Conservation (phyloP, 2,113 vertebrate species). For the Clarias magur region DNA sequence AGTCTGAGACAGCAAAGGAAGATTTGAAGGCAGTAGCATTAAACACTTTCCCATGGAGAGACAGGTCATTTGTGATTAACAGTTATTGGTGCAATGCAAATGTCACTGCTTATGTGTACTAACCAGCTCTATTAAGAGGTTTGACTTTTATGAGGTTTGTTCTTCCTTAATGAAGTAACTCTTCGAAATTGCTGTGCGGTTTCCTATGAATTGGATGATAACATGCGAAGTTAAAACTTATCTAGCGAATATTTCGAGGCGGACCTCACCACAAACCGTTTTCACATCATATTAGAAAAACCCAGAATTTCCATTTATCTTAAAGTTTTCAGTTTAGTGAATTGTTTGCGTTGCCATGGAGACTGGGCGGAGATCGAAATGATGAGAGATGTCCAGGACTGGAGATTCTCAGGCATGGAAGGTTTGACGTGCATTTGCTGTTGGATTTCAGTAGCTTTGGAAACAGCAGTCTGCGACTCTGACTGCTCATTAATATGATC, state of each 20-base stretch:
- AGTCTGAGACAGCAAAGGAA: constrained; percentile 62
- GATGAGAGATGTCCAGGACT: neutral
- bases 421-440: neutral
- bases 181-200: neutral
- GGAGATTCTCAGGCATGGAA: constrained; percentile 15
- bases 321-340: neutral
- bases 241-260: neutral
- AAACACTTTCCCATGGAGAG: neutral
- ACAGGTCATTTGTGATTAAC: neutral
- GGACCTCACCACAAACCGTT: constrained; percentile 12
- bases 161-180: neutral
- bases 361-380: constrained; percentile 10
- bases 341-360: constrained; percentile 41
- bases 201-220: constrained; percentile 24
- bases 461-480: constrained; percentile 9
- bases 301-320: neutral
- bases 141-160: neutral
- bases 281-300: neutral
- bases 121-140: neutral
- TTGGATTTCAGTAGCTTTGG: constrained; percentile 2
- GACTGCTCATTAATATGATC: constrained; percentile 35
- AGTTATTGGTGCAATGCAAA: neutral
- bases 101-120: neutral
- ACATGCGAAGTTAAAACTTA: neutral
- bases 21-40: constrained; percentile 32